Percentiles rank a stretch among this genome's conserved stretches.
These are phyloP conservation scores for Columbina picui DNA, from an alignment of 2,113 vertebrate genomes.

Conservation along the genomic window DNA sequence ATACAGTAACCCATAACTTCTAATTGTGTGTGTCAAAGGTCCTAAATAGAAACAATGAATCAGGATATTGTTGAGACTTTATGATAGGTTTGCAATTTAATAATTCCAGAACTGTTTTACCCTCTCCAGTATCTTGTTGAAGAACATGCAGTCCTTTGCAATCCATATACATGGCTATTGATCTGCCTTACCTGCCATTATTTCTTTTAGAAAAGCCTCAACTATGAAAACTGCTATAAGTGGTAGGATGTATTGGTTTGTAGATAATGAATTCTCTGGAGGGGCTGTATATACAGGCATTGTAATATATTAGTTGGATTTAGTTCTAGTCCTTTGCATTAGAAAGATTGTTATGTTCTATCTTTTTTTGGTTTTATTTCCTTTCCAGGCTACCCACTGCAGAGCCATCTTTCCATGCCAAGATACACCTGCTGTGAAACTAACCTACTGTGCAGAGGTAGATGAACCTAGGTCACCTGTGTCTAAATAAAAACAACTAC, in stretches of 20 bases:
- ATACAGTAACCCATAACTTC: background rate
- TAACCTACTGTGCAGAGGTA: conserved; percentile 96
- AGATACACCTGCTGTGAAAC: conserved; percentile 92
- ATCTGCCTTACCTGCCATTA: background rate
- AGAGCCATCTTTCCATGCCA: conserved; percentile 94
- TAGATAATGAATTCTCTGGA: background rate
- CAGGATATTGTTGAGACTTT: background rate
- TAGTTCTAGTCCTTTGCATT: background rate
- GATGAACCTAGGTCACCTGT: background rate
- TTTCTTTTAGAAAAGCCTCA: background rate
- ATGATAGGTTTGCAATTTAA: background rate
- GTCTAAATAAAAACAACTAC: background rate
- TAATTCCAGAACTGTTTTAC: background rate
- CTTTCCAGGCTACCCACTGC: conserved; percentile 89
- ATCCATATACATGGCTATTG: background rate
- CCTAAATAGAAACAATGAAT: background rate
- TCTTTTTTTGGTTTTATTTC: background rate
- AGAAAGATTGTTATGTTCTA: background rate
- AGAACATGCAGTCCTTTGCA: background rate
- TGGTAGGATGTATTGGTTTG: background rate
- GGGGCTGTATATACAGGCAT: background rate
- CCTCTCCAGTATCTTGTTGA: background rate
- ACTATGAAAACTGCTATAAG: background rate
- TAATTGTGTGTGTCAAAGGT: background rate
- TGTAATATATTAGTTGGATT: background rate